Percentiles rank a stretch among this genome's conserved stretches.
Evolutionary conservation across 2,797 vertebrate species (phyloP).

Genomic region (Sebastes dallii): DNA sequence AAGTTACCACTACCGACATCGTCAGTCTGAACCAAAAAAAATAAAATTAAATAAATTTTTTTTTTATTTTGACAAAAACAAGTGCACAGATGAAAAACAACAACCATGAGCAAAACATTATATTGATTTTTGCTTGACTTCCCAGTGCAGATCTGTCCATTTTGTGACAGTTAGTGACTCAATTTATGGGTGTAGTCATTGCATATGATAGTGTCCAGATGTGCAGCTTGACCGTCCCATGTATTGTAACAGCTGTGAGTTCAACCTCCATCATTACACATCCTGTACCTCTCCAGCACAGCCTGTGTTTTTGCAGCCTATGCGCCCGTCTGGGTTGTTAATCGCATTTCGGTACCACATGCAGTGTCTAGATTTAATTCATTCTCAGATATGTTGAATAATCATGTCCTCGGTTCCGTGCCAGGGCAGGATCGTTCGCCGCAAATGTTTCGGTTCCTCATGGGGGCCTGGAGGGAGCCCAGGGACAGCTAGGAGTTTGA

Average conservation of each 20-base stretch:
- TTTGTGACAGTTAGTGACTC: background rate
- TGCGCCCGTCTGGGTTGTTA: background rate
- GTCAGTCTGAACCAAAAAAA: background rate
- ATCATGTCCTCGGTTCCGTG: conserved; percentile 27
- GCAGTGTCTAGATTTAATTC: background rate
- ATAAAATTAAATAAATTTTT: background rate
- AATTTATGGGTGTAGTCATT: background rate
- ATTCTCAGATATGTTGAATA: conserved; percentile 15
- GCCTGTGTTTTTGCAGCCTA: background rate
- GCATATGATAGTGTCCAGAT: conserved; percentile 6
- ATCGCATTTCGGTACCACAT: background rate
- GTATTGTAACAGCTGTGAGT: background rate
- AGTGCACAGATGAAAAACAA: background rate
- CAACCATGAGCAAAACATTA: background rate
- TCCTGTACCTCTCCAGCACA: background rate
- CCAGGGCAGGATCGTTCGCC: background rate
- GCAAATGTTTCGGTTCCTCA: conserved; percentile 14
- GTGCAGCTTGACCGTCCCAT: background rate
- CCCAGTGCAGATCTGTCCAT: background rate
- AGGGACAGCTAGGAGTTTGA: conserved; percentile 47
- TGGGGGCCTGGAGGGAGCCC: conserved; percentile 30
- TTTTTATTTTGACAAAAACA: background rate
- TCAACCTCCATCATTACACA: background rate
- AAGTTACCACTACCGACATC: background rate
- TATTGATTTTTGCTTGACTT: background rate